Evolutionary conservation across 2,797 vertebrate genomes (phyloP).

Genomic region (Cheirogaleus major): DNA sequence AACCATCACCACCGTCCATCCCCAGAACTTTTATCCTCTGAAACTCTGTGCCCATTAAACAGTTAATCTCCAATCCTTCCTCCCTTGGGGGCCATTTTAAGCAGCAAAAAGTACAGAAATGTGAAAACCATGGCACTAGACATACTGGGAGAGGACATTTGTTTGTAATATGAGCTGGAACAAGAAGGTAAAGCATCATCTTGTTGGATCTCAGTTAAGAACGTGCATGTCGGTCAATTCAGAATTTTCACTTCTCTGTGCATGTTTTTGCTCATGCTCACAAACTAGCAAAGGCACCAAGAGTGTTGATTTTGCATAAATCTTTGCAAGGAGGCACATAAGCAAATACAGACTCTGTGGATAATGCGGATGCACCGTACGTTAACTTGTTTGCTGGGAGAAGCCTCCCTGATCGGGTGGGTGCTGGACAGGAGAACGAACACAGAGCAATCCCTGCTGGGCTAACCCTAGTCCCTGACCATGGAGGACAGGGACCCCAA

Average conservation of each 20-base stretch:
- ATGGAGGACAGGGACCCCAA: not conserved
- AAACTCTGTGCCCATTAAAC: not conserved
- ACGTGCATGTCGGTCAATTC: no score
- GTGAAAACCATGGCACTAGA: not conserved
- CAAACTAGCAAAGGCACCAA: not conserved
- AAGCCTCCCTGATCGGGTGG: not conserved
- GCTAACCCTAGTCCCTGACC: not conserved
- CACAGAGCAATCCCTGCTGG: not conserved
- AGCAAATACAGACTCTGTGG: not conserved
- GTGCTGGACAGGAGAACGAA: not conserved
- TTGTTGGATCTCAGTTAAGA: not conserved
- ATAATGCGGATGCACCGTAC: not conserved
- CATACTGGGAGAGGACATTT: no score
- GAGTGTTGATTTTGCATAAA: not conserved
- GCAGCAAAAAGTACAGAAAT: not conserved
- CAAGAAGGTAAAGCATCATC: no score
- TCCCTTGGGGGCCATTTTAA: no score
- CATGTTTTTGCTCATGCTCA: not conserved
- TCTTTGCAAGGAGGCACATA: not conserved
- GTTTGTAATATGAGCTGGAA: not conserved
- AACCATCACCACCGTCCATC: accelerated
- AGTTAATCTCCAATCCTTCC: no score
- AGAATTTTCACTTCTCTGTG: not conserved
- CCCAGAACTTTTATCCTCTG: not conserved
- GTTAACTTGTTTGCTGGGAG: not conserved